Evolutionary conservation across 2,113 vertebrate genomes (phyloP), one percentile per base, ranked within the genome.

Genomic region (Cnemophilus loriae): DNA sequence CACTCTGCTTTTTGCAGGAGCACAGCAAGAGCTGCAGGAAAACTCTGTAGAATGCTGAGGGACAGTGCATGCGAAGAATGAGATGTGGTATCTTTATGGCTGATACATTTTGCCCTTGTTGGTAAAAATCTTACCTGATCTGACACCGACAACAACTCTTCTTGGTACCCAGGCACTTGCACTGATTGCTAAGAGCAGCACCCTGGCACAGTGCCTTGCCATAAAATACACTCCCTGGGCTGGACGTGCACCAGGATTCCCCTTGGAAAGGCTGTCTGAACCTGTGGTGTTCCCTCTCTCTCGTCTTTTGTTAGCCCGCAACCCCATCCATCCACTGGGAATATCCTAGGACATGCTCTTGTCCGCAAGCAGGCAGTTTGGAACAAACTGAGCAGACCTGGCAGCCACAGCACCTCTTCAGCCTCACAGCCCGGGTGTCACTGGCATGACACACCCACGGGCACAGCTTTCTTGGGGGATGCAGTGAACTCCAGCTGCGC

Each of bases 1-100:
- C 19, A 9, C 11, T 13, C 39, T 39, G 24, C 30, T 64, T 64
- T 42, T 55, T 30, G 23, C 33, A 52, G 35, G 30, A 78, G 35
- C 19, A 32, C 17, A 73, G n/a, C 13, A 49, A 67, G 71, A 77
- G 33, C 28, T 19, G 30, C n/a, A 22, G 47, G 18, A 87, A 56
- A 56, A 24, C 16, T n/a, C 46, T 52, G 49, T 13, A 44, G 59
- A 89, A 68, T 22, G 35, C 35, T 3, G 3, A 28, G 41, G n/a
- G 49, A 41, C 3, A 1, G 22, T 11, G 39, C 3, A 1, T 10
- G 17, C 0, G 0, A 32, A 77, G 39, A 30, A 59, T 19, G 37
- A 92, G 27, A 44, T 28, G 9, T 19, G 30, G 47, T 30, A 65
- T n/a, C 28, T 42, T 53, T 87, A 55, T 14, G 37, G 55, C 44